Evolutionary conservation across 2,113 vertebrate genomes (phyloP).

Genomic region (Chloebia gouldiae): DNA sequence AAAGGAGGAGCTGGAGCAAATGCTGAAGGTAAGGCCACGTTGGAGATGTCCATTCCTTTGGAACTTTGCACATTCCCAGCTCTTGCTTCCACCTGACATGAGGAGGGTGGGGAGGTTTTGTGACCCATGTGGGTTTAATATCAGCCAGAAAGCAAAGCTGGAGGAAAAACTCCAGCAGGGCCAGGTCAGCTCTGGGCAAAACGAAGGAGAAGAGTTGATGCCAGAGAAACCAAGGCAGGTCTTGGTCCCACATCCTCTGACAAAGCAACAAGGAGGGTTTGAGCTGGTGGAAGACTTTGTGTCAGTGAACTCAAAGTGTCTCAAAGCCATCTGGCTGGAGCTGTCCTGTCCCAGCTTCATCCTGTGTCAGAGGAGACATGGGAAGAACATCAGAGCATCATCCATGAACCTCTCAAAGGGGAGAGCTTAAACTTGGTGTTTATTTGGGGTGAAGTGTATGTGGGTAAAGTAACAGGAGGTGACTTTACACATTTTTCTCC

Average conservation of each 20-base stretch:
- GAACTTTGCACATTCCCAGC: neutral
- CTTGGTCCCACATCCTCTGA: neutral
- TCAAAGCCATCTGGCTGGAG: neutral
- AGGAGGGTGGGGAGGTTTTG: neutral
- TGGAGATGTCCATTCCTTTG: neutral
- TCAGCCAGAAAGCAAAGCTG: neutral
- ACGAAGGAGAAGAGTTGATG: rapidly evolving
- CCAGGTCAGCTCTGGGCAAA: rapidly evolving
- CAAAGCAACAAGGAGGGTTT: rapidly evolving
- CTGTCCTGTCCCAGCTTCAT: neutral
- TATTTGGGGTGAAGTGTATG: rapidly evolving
- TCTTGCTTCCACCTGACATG: rapidly evolving
- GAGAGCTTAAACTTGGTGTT: neutral
- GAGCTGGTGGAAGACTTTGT: neutral
- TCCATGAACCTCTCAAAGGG: neutral
- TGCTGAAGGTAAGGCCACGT: rapidly evolving
- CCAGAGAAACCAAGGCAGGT: neutral
- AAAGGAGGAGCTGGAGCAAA: neutral
- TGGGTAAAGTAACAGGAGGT: neutral
- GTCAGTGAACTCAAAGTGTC: neutral
- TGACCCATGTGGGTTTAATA: neutral
- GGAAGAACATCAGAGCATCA: neutral
- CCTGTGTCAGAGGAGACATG: rapidly evolving
- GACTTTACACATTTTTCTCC: neutral
- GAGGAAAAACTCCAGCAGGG: neutral